A percentile compares a stretch with the other conserved stretches of the same genome.
Evolutionary conservation across 2,888 invertebrate species (phyloP).

Genomic region (Mylabris sibirica): DNA sequence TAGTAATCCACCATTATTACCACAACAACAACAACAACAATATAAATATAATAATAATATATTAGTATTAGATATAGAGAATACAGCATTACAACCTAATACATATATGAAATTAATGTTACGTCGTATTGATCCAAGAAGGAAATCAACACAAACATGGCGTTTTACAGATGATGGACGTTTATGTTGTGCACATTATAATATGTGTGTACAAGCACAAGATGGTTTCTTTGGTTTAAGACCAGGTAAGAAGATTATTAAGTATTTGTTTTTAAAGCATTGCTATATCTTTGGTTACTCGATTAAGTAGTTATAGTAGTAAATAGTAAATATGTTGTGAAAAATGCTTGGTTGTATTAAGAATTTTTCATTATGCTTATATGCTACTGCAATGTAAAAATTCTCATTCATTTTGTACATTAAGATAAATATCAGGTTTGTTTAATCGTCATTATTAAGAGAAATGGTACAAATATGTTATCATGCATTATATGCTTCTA

Average conservation of each 20-base stretch:
- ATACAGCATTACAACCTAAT: constrained; percentile 80
- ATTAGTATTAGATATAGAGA: constrained; percentile 85
- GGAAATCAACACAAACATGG: constrained; percentile 94
- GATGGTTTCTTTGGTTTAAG: constrained; percentile 67
- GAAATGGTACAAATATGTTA: too few relatives aligned
- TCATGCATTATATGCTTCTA: too few relatives aligned
- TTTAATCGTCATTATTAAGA: too few relatives aligned
- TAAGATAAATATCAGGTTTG: too few relatives aligned
- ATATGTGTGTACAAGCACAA: constrained; percentile 86
- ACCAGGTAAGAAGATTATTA: constrained; percentile 50
- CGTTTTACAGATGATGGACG: constrained; percentile 83
- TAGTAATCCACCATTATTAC: constrained; percentile 70
- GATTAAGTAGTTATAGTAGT: too few relatives aligned
- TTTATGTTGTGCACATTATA: constrained; percentile 85
- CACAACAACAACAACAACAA: constrained; percentile 49
- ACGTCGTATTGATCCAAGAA: constrained; percentile 81
- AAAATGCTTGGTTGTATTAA: too few relatives aligned
- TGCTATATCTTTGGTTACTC: too few relatives aligned
- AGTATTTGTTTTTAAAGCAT: background rate
- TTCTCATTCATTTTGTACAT: too few relatives aligned
- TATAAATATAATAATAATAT: constrained; percentile 53
- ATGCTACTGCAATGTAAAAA: too few relatives aligned
- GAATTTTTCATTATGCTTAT: too few relatives aligned
- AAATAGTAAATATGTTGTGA: too few relatives aligned
- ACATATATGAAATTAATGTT: constrained; percentile 79